A percentile compares a stretch with the other conserved stretches of the same genome.
phyloP scores from a whole-genome alignment of 2,888 invertebrate genomes.

The Stenodema calcarata region DNA sequence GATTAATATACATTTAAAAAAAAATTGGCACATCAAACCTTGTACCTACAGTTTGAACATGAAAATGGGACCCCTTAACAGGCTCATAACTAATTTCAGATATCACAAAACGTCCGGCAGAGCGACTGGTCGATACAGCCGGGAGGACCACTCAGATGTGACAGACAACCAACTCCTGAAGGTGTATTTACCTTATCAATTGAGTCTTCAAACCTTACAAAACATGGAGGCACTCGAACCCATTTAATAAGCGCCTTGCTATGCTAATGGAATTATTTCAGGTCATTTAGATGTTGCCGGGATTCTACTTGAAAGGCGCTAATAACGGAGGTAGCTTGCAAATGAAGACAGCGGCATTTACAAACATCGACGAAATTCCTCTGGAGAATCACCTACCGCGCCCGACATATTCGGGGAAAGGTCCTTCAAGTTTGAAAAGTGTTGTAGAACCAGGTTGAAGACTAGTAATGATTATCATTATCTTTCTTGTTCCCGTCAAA shows the following conservation, averaged over 20 bases:
- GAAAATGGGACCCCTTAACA: no score
- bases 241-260: neutral
- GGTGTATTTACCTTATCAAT: neutral
- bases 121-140: no score
- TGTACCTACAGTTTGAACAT: no score
- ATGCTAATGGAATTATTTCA: neutral
- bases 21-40: no score
- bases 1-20: no score
- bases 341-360: neutral
- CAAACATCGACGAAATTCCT: neutral
- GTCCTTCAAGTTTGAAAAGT: neutral
- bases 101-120: no score
- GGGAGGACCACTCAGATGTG: no score
- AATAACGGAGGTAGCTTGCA: neutral
- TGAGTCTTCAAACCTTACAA: neutral
- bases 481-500: neutral
- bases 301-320: neutral
- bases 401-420: neutral
- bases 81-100: no score
- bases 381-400: neutral
- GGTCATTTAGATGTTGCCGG: neutral
- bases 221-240: neutral
- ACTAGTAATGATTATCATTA: neutral
- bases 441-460: neutral
- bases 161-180: no score